Evolutionary conservation across 2,797 vertebrate genomes (phyloP).

Genomic region (Tauraco hartlaubi): DNA sequence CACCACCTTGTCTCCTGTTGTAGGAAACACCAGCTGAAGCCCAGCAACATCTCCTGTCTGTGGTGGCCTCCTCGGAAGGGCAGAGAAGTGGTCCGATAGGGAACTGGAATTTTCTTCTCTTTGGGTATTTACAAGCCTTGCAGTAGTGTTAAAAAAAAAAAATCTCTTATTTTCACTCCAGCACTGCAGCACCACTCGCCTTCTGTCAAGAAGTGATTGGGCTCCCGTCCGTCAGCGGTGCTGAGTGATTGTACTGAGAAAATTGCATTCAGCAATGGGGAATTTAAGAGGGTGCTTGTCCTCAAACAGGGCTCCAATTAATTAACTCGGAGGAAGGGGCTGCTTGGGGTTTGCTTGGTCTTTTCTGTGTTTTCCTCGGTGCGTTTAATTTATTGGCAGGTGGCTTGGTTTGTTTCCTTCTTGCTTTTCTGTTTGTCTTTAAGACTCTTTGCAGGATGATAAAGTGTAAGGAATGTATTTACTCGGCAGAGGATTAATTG

Average conservation of each 20-base stretch:
- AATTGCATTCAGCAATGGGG: slow-evolving; percentile 76
- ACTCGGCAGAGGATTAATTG: slow-evolving; percentile 23
- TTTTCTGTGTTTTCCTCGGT: slow-evolving; percentile 25
- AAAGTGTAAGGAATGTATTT: slow-evolving; percentile 10
- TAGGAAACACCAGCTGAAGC: not conserved
- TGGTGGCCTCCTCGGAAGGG: not conserved
- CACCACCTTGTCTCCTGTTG: rapidly evolving
- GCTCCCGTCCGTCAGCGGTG: slow-evolving; percentile 74
- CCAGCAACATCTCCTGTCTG: not conserved
- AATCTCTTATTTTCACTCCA: slow-evolving; percentile 58
- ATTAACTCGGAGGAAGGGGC: slow-evolving; percentile 76
- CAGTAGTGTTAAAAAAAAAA: slow-evolving; percentile 1
- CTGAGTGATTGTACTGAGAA: slow-evolving; percentile 72
- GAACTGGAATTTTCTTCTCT: not conserved
- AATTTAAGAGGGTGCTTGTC: slow-evolving; percentile 73
- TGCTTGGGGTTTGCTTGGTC: not conserved
- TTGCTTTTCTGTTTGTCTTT: slow-evolving; percentile 45
- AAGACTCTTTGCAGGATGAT: slow-evolving; percentile 44
- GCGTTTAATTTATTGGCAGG: slow-evolving; percentile 59
- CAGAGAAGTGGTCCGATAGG: rapidly evolving
- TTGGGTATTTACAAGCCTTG: not conserved
- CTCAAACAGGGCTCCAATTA: slow-evolving; percentile 80
- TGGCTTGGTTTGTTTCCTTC: slow-evolving; percentile 4
- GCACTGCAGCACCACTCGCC: slow-evolving; percentile 50
- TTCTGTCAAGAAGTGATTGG: slow-evolving; percentile 74